A percentile compares a stretch with the other conserved stretches of the same genome.
Evolutionary conservation across 2,888 invertebrate genomes (phyloP).

Genomic region (Drosophila cognata): DNA sequence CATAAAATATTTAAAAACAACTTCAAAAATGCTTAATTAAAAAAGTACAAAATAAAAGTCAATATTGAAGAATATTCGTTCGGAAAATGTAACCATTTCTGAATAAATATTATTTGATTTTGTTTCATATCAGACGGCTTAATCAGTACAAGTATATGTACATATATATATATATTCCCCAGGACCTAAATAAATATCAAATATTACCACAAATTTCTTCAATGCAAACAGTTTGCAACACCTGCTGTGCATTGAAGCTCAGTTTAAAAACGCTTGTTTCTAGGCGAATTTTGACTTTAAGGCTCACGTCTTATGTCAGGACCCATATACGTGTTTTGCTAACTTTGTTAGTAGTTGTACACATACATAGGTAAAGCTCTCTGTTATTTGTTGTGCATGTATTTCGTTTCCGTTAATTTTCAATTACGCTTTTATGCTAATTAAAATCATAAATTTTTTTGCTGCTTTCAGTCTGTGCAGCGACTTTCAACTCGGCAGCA

Average conservation of each 20-base stretch:
- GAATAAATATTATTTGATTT: slow-evolving; percentile 1
- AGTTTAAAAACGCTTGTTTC: slow-evolving; percentile 5
- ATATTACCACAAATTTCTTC: slow-evolving; percentile 10
- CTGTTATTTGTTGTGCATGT: slow-evolving; percentile 23
- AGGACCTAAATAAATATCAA: slow-evolving; percentile 38
- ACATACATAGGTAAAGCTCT: slow-evolving; percentile 12
- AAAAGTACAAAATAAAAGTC: background rate
- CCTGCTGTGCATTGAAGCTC: slow-evolving; percentile 6
- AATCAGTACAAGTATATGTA: background rate
- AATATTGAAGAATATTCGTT: no score
- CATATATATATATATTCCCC: background rate
- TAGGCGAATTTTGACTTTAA: slow-evolving; percentile 7
- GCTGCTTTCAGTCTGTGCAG: slow-evolving; percentile 38
- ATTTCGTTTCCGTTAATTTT: slow-evolving; percentile 70
- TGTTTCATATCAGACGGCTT: background rate
- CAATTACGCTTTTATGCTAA: slow-evolving; percentile 77
- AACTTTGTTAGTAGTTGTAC: slow-evolving; percentile 13
- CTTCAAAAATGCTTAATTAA: background rate
- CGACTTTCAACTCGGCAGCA: slow-evolving; percentile 26
- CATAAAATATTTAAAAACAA: background rate
- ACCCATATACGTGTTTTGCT: background rate
- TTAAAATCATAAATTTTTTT: slow-evolving; percentile 67
- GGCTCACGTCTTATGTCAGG: background rate
- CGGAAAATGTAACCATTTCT: background rate
- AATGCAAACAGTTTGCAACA: background rate